Evolutionary conservation across 2,797 vertebrate genomes (phyloP), one percentile per base, ranked within the genome.

Genomic region (Betta splendens): DNA sequence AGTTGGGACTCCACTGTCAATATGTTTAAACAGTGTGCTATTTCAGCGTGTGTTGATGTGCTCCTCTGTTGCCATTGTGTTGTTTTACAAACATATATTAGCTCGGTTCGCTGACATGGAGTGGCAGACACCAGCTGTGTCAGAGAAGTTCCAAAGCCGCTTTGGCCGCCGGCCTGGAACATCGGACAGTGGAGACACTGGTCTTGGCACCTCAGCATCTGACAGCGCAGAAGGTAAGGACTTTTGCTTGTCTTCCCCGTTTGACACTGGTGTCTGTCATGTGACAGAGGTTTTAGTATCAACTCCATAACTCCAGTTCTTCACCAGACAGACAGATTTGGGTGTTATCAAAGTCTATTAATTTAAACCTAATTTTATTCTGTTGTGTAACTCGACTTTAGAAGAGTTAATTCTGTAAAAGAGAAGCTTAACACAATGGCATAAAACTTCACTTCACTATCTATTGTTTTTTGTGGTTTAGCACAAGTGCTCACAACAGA

Each of bases 211-310:
- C 23, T 93, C 93, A 37, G 90, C 92, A 57, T 94, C 94, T 1
- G 93, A 94, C 87, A 92, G 92, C 86, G 87, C 92, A 5, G 95
- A 97, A 84, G 96, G 97, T 98, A 88, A 94, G 60, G 67, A 60
- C 55, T 65, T 55, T 62, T 64, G 39, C 33, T 55, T 75, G 47
- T 56, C 77, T 55, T 52, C 70, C 31, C 18, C n/a, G n/a, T 20
- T 39, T 63, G 31, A 53, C 43, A 65, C 21, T 12, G 12, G 37
- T n/a, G 2, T 58, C 51, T 39, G 17, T 84, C 77, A 43, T 69
- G 53, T 73, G 65, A 75, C 52, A 5, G 16, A 57, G 47, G 51
- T 70, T 62, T 69, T 33, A 72, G 17, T 31, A 59, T 68, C 31
- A 33, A n/a, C 12, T 6, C 13, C 15, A 9, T 29, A 22, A 15